These are phyloP conservation scores for Syritta pipiens DNA, from an alignment of 2,888 invertebrate species.

Conservation along the genomic window DNA sequence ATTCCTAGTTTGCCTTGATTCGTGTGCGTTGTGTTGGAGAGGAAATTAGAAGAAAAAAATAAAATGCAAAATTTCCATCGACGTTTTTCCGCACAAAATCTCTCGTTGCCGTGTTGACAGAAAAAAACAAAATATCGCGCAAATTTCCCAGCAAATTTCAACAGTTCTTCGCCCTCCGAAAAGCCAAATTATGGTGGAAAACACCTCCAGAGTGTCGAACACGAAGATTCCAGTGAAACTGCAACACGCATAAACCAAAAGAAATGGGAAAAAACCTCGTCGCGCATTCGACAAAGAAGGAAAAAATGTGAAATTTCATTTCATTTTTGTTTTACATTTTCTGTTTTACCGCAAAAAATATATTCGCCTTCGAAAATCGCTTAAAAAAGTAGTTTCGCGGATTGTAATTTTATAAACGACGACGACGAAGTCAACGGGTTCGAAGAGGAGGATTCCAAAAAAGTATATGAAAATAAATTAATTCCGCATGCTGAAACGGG, in stretches of 20 bases:
- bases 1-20: slow-evolving; percentile 1
- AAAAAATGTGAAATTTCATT: slow-evolving; percentile 47
- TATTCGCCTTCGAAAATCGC: too few species aligned
- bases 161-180: not conserved
- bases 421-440: too few species aligned
- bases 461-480: slow-evolving; percentile 27
- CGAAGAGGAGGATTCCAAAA: not conserved
- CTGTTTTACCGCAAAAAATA: not conserved
- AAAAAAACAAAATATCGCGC: slow-evolving; percentile 25
- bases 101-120: slow-evolving; percentile 13
- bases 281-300: slow-evolving; percentile 44
- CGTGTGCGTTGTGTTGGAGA: slow-evolving; percentile 11
- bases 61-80: slow-evolving; percentile 50
- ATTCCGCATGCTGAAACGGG: slow-evolving; percentile 30
- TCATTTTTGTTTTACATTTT: not conserved
- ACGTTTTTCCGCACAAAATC: slow-evolving; percentile 46
- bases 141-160: too few species aligned
- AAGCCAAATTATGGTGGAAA: slow-evolving; percentile 2
- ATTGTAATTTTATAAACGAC: not conserved
- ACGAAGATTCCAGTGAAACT: slow-evolving; percentile 21
- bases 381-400: slow-evolving; percentile 2
- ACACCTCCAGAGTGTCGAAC: slow-evolving; percentile 16
- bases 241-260: slow-evolving; percentile 20
- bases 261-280: slow-evolving; percentile 38
- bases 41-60: too few species aligned